A percentile compares a stretch with the other conserved stretches of the same genome.
Evolutionary conservation across 2,113 vertebrate genomes (phyloP).

Genomic region (Gorsachius goisagi): DNA sequence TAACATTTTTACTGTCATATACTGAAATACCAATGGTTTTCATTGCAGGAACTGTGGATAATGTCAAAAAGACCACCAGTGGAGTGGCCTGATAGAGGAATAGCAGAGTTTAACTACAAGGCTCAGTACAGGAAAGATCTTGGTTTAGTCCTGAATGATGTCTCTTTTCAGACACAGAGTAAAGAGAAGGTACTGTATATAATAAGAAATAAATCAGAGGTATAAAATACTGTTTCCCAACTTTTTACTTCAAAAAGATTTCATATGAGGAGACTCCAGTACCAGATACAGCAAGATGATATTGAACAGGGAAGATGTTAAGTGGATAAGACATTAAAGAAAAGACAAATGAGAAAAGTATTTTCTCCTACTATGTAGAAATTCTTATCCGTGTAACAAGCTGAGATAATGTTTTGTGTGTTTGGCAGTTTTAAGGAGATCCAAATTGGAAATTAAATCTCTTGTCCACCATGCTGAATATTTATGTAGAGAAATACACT

Average conservation of each 20-base stretch:
- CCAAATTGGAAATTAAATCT: background rate
- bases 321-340: background rate
- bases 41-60: slow-evolving; percentile 66
- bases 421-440: background rate
- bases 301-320: background rate
- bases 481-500: background rate
- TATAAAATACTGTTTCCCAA: background rate
- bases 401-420: background rate
- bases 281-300: background rate
- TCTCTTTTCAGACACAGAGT: slow-evolving; percentile 57
- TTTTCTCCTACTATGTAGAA: background rate
- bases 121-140: slow-evolving; percentile 43
- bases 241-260: background rate
- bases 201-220: background rate
- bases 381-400: background rate
- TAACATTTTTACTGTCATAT: background rate
- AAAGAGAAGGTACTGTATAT: slow-evolving; percentile 65
- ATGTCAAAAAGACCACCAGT: slow-evolving; percentile 45
- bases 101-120: slow-evolving; percentile 67
- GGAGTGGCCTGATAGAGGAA: slow-evolving; percentile 59
- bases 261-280: background rate
- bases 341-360: background rate
- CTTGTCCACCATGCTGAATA: background rate
- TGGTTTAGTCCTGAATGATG: slow-evolving; percentile 52
- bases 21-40: background rate